phyloP scores from a whole-genome alignment of 2,888 invertebrate genomes.

The Ligdia adustata region DNA sequence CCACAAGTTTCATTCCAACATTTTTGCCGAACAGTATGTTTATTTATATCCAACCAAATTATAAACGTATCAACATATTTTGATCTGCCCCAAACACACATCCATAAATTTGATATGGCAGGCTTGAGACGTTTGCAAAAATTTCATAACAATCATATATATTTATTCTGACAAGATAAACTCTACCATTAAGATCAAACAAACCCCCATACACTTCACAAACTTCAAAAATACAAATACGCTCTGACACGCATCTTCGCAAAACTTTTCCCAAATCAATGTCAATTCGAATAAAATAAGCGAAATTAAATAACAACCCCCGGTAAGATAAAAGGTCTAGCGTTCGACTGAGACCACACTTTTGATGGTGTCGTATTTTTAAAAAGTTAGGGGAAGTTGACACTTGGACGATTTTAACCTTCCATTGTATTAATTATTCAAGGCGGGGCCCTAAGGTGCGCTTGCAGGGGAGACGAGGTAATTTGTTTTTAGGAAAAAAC shows the following conservation, averaged over 20 bases:
- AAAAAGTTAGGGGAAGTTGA: constrained; percentile 80
- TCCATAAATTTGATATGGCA: too few species aligned
- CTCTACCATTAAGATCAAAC: constrained; percentile 79
- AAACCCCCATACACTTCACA: constrained; percentile 43
- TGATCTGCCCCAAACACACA: too few species aligned
- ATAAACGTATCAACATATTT: too few species aligned
- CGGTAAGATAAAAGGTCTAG: constrained; percentile 78
- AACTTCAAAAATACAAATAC: constrained; percentile 54
- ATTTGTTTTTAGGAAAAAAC: constrained; percentile 73
- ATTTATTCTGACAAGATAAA: constrained; percentile 69
- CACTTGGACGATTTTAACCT: constrained; percentile 82
- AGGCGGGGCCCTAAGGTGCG: constrained; percentile 78
- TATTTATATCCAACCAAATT: too few species aligned
- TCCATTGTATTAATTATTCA: constrained; percentile 84
- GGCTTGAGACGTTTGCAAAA: constrained; percentile 53
- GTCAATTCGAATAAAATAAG: constrained; percentile 79
- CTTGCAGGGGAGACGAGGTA: constrained; percentile 69
- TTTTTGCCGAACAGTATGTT: too few species aligned
- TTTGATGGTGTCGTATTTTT: constrained; percentile 80
- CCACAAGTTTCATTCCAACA: too few species aligned
- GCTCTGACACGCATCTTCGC: constrained; percentile 46
- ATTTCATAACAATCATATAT: constrained; percentile 54
- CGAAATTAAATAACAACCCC: constrained; percentile 80
- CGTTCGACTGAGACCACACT: constrained; percentile 73
- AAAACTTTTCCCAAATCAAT: constrained; percentile 75